Evolutionary conservation across 2,888 invertebrate species (phyloP), one percentile per base, ranked within the genome.

Genomic region (Dioctria linearis): DNA sequence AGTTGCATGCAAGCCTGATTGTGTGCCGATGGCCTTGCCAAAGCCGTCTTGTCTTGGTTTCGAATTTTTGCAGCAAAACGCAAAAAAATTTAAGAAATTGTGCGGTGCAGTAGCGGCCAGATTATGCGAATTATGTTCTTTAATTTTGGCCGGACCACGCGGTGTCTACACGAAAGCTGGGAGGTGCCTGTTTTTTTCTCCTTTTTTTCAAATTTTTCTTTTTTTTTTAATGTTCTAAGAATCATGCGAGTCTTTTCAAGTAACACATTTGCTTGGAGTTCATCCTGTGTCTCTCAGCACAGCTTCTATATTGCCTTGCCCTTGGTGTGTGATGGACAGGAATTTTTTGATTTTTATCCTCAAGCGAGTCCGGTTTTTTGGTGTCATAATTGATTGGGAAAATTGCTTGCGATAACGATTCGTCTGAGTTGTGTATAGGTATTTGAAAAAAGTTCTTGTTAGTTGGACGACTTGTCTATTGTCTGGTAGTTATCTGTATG

Each of bases 1-100:
- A n/a, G 46, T 76, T 63, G 76, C 76, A 76, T 76, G 76, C 49
- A 49, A 61, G 46, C 57, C 49, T 37, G 63, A 63, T 63, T 66
- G 49, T 63, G 63, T 66, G 76, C 63, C 76, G 76, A 76, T 39
- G 76, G 76, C 76, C 76, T 76, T 73, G 73, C 73, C 40, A 54
- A 25, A 25, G 25, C 4, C 66, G 42, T 66, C 43, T 13, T 59
- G 5, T n/a, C n/a, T 40, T 39, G 11, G 43, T 2, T 39, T 5
- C 37, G 42, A 66, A n/a, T 73, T 42, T 73, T 67, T 57, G 42
- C 42, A 42, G 73, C 39, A 73, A 43, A 54, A 39, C 59, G 42
- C 40, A 57, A 73, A 73, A 73, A 54, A 25, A n/a, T 42, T 40
- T 13, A 73, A 57, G 73, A 73, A 73, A 73, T 73, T 73, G 69